Conservation (phyloP, 2,888 invertebrate species). For the Molorchus minor region DNA sequence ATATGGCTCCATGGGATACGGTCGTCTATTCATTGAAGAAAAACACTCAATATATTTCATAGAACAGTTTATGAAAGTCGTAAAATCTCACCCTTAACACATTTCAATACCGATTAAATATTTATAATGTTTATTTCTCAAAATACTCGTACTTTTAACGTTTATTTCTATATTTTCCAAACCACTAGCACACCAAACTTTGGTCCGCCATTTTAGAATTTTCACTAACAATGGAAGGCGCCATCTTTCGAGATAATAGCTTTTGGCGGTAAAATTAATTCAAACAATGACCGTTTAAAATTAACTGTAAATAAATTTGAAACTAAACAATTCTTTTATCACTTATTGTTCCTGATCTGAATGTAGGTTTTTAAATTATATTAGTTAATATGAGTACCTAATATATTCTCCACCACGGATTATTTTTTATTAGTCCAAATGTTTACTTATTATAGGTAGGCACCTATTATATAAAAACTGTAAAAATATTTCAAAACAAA, state of each 20-base stretch:
- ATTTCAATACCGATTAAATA: conserved; percentile 30
- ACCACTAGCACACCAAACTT: conserved; percentile 71
- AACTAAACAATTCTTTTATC: not conserved
- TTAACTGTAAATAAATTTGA: not conserved
- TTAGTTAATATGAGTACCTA: no score
- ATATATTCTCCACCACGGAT: no score
- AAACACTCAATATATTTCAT: conserved; percentile 39
- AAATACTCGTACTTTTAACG: conserved; percentile 40
- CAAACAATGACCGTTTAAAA: conserved; percentile 7
- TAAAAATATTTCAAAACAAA: no score
- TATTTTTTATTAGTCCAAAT: no score
- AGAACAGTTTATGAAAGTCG: conserved; percentile 34
- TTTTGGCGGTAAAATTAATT: conserved; percentile 50
- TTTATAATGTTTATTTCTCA: conserved; percentile 33
- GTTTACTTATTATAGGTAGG: no score
- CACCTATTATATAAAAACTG: no score
- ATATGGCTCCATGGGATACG: conserved; percentile 68
- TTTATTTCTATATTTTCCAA: conserved; percentile 54
- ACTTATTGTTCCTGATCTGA: no score
- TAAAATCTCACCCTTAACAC: conserved; percentile 28
- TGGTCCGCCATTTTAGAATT: conserved; percentile 73
- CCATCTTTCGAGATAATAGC: conserved; percentile 67
- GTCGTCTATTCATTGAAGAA: conserved; percentile 47
- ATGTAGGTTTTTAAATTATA: no score
- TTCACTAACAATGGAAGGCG: conserved; percentile 72